Percentiles rank a stretch among this genome's conserved stretches.
Conservation (phyloP, 2,888 invertebrate species). For the Cheilosia vernalis region DNA sequence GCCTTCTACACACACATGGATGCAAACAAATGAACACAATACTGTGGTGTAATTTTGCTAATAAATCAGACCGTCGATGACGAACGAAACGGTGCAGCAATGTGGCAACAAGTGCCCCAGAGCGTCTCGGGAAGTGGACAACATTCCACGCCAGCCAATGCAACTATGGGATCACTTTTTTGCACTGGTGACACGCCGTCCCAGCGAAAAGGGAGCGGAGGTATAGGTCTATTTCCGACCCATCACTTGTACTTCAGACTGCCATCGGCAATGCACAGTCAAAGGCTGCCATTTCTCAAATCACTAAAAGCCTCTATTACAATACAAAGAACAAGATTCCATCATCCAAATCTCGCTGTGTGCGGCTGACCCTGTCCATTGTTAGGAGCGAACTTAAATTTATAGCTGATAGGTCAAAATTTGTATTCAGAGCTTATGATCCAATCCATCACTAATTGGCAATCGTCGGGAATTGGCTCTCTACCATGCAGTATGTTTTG, state of each 20-base stretch:
- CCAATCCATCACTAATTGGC: constrained; percentile 61
- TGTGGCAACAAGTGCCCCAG: constrained; percentile 74
- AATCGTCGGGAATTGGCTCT: constrained; percentile 38
- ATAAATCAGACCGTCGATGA: constrained; percentile 73
- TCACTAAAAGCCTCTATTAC: neutral
- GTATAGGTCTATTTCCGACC: neutral
- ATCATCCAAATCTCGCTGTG: neutral
- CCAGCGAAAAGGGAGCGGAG: neutral
- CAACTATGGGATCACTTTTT: constrained; percentile 33
- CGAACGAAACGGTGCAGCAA: constrained; percentile 68
- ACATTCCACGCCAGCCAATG: constrained; percentile 55
- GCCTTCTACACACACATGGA: constrained; percentile 8
- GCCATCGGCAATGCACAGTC: neutral
- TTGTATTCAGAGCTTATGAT: constrained; percentile 31
- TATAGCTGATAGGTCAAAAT: constrained; percentile 42
- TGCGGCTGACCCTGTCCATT: constrained; percentile 10
- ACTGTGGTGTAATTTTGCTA: constrained; percentile 66
- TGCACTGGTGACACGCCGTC: constrained; percentile 47
- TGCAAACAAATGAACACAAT: constrained; percentile 53
- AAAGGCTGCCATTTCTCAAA: neutral
- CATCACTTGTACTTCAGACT: no score
- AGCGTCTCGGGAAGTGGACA: constrained; percentile 69
- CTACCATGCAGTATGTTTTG: constrained; percentile 30
- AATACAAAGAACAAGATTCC: neutral
- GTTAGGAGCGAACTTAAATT: constrained; percentile 16